These are phyloP conservation scores for Phalacrocorax carbo DNA, from an alignment of 2,113 vertebrate species.

Conservation along the genomic window DNA sequence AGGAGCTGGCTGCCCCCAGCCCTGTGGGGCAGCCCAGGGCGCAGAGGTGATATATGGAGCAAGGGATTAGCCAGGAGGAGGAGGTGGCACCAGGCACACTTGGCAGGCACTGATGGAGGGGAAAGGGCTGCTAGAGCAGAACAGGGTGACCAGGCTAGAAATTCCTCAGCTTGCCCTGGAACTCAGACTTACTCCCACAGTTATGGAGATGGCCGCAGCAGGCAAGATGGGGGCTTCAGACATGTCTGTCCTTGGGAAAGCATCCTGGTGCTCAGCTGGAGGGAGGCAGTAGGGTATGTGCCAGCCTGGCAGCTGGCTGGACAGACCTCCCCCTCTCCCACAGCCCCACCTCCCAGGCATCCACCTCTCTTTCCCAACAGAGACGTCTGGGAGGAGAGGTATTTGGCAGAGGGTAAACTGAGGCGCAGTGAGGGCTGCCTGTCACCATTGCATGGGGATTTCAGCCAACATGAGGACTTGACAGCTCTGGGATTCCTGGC, in stretches of 20 bases:
- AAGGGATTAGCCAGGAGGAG: background rate
- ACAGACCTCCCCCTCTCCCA: background rate
- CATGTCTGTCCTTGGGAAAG: background rate
- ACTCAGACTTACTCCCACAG: background rate
- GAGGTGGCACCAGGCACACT: background rate
- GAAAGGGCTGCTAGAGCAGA: background rate
- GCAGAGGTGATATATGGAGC: background rate
- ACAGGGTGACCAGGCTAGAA: background rate
- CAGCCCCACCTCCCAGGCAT: fast-evolving
- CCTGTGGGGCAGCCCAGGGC: background rate
- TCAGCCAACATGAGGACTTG: background rate
- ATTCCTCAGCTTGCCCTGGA: background rate
- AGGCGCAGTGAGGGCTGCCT: background rate
- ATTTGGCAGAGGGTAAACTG: background rate
- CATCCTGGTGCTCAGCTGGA: background rate
- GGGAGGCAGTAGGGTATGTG: background rate
- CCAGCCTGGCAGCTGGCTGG: background rate
- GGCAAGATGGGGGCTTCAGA: background rate
- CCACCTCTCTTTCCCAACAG: background rate
- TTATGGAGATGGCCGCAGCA: background rate
- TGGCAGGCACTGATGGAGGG: background rate
- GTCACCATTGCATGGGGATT: fast-evolving
- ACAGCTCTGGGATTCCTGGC: background rate
- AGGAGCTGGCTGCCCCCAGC: background rate
- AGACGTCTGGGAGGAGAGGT: background rate